phyloP scores from a whole-genome alignment of 2,888 invertebrate species.

The Zhengitettix transpicula region DNA sequence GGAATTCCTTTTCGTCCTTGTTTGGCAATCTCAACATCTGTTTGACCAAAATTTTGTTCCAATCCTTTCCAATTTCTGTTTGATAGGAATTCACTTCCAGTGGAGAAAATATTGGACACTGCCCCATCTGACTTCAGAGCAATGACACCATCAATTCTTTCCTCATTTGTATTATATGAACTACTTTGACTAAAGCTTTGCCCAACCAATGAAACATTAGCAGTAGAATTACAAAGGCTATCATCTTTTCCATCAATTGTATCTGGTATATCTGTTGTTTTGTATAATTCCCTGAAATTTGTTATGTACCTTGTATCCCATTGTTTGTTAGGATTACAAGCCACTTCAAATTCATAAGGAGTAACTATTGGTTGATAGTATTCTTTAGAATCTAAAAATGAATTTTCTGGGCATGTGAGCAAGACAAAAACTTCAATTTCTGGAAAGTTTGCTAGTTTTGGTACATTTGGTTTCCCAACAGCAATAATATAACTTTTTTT shows the following conservation, averaged over 20 bases:
- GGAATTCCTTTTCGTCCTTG: slow-evolving; percentile 67
- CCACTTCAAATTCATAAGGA: slow-evolving; percentile 77
- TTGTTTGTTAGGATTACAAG: slow-evolving; percentile 16
- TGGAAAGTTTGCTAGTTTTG: slow-evolving; percentile 88
- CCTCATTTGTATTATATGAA: neutral
- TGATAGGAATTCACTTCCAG: slow-evolving; percentile 45
- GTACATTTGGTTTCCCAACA: slow-evolving; percentile 86
- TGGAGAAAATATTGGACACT: slow-evolving; percentile 32
- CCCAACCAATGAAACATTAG: no score
- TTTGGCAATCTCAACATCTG: slow-evolving; percentile 45
- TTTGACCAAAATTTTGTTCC: slow-evolving; percentile 62
- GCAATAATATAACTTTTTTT: slow-evolving; percentile 84
- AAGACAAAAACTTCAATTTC: slow-evolving; percentile 87
- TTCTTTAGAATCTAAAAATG: slow-evolving; percentile 59
- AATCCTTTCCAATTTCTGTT: slow-evolving; percentile 71
- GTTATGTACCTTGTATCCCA: slow-evolving; percentile 47
- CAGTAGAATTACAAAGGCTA: no score
- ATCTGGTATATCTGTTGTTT: slow-evolving; percentile 30
- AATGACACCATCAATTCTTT: slow-evolving; percentile 17
- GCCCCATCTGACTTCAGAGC: slow-evolving; percentile 27
- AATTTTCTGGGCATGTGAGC: slow-evolving; percentile 83
- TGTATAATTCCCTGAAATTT: slow-evolving; percentile 59
- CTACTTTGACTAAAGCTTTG: neutral
- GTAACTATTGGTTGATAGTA: slow-evolving; percentile 83
- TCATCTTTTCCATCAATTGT: slow-evolving; percentile 23